Evolutionary conservation across 2,113 vertebrate species (phyloP), one percentile per base, ranked within the genome.

Genomic region (Drymodes brunneopygia): DNA sequence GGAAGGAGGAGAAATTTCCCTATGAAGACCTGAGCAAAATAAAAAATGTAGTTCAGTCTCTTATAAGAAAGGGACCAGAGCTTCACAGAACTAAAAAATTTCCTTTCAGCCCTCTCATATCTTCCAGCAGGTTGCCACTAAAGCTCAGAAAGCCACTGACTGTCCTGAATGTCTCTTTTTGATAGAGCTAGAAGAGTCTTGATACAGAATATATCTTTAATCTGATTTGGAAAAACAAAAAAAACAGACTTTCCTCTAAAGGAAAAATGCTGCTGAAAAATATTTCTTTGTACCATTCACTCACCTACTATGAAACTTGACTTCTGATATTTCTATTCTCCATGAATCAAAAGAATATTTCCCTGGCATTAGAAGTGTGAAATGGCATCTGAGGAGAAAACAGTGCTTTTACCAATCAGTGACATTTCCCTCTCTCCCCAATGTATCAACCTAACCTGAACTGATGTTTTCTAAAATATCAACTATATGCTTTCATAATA

Each of bases 311-410:
- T 20, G 47, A 72, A 73, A 57, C 10, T 22, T 79, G 54, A 81
- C 75, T 92, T 85, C 48, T 84, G 24, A 48, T 93, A 92, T 74
- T 95, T 94, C 67, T 73, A 36, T 92, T 81, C 87, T 78, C 38
- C 15, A 42, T n/a, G 11, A 91, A 71, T 60, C 47, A 81, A 71
- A 86, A 88, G 40, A 77, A 9, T 28, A 83, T 61, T 92, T 94
- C 56, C 35, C 54, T 57, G 44, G 50, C 44, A 75, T 75, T 85
- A 47, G 31, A 66, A 65, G 65, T 25, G 23, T 51, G 56, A 92
- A 91, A 86, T 85, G 50, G 36, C 60, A 82, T 31, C 35, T 51
- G 42, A 89, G 65, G 40, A 27, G 10, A 89, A 90, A 92, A 61
- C 2, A 54, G 11, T 11, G 25, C 16, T 88, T 94, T 89, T 71